These are phyloP conservation scores for Chloroceryle amazona DNA, from an alignment of 2,797 vertebrate species.

Conservation along the genomic window DNA sequence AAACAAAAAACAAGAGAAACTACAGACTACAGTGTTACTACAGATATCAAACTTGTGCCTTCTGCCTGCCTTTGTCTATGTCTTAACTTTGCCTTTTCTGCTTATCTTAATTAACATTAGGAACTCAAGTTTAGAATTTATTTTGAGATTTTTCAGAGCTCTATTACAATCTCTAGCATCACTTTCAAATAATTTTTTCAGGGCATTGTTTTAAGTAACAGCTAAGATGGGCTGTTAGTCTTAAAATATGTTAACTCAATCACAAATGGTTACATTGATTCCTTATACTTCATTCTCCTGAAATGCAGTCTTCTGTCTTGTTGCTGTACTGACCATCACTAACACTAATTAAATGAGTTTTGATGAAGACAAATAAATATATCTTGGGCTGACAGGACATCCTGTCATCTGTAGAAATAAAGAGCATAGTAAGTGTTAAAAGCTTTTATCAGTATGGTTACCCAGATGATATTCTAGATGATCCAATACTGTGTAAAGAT, in stretches of 20 bases:
- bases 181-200: neutral
- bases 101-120: neutral
- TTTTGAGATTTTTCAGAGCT: neutral
- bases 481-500: neutral
- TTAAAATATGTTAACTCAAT: neutral
- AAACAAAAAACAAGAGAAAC: neutral
- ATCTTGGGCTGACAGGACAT: neutral
- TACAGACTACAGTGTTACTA: neutral
- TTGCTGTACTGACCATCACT: neutral
- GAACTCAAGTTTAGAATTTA: neutral
- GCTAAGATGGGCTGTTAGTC: neutral
- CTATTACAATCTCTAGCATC: neutral
- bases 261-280: neutral
- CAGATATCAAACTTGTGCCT: neutral
- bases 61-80: neutral
- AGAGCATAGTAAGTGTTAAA: neutral
- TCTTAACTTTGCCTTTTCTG: neutral
- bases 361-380: neutral
- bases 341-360: neutral
- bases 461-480: neutral
- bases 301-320: neutral
- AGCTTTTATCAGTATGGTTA: neutral
- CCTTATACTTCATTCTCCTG: neutral
- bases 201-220: neutral
- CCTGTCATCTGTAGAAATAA: neutral